Conservation (phyloP, 2,888 invertebrate species). For the Cabera pusaria region DNA sequence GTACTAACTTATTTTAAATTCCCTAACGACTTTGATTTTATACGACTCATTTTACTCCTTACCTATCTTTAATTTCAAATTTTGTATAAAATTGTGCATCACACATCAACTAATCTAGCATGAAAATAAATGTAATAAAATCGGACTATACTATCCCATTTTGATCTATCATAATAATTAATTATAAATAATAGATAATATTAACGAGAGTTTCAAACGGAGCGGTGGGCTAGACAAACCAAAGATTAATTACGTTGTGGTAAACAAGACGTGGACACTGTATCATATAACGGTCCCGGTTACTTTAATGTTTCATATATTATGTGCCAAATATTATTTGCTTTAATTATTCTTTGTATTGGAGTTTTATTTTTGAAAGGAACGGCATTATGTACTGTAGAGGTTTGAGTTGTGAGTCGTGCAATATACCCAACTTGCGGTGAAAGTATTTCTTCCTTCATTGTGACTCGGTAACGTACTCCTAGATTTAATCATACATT, state of each 20-base stretch:
- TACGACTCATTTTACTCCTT: no score
- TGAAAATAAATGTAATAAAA: slow-evolving; percentile 34
- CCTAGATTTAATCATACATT: slow-evolving; percentile 45
- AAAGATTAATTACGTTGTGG: slow-evolving; percentile 72
- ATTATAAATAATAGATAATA: slow-evolving; percentile 31
- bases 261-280: slow-evolving; percentile 58
- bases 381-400: slow-evolving; percentile 69
- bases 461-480: slow-evolving; percentile 42
- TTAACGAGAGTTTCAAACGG: slow-evolving; percentile 57
- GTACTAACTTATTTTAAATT: no score
- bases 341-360: slow-evolving; percentile 49
- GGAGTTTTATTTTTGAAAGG: slow-evolving; percentile 58
- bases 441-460: slow-evolving; percentile 60
- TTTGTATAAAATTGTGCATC: slow-evolving; percentile 9
- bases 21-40: no score
- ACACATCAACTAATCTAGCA: slow-evolving; percentile 9
- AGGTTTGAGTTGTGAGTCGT: slow-evolving; percentile 61
- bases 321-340: slow-evolving; percentile 70
- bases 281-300: slow-evolving; percentile 70
- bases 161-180: slow-evolving; percentile 42
- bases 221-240: slow-evolving; percentile 81
- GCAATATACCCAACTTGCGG: slow-evolving; percentile 64
- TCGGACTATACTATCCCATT: slow-evolving; percentile 51
- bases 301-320: slow-evolving; percentile 56
- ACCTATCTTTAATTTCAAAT: no score